Base-by-base conservation (phyloP, 2,113 vertebrate species). In the Phylloscopus trochilus region DNA sequence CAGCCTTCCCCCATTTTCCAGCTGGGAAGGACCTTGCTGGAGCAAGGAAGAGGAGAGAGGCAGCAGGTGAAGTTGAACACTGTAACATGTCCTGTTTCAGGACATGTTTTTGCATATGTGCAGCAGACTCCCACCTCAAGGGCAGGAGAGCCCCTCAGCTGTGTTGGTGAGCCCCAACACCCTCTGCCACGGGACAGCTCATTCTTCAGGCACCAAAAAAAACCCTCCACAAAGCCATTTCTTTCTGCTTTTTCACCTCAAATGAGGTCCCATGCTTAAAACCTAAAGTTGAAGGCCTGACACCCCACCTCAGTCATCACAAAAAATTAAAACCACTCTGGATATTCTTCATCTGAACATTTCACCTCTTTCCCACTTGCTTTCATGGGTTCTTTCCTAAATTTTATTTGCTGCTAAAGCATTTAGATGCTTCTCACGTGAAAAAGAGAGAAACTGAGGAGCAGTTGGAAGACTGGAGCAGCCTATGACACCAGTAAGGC, bases 401-500 rank as follows among this genome's bases (percentile, higher is more conserved):
- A 52, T 83, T 83, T 75, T 47, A 22, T 67, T 92, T 59, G 68
- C 41, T n/a, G 6, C 91, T 89, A 19, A 55, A 78, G 74, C 79
- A 5, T 89, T 62, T 60, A 39, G 72, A 92, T 76, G 87, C 83
- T 74, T 81, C 3, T 86, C 56, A 5, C 15, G 8, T 64, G 28
- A 87, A 92, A 88, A 74, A 72, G 72, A 86, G 39, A 73, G 9
- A 11, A 91, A 80, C 18, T 9, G 2, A 92, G 58, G 47, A 77
- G 55, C n/a, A 18, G n/a, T 10, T 64, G 30, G 23, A 58, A 85
- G 76, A 75, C 53, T 62, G 4, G 23, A 80, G 83, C 58, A 67
- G 86, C 62, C 64, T 62, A 49, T 90, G 92, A 80, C 94, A 91
- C 88, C 92, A 79, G 14, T 58, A 83, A 91, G 90, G 76, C 53